A percentile compares a stretch with the other conserved stretches of the same genome.
Conservation (phyloP, 2,797 vertebrate genomes). For the Antennarius maculatus region DNA sequence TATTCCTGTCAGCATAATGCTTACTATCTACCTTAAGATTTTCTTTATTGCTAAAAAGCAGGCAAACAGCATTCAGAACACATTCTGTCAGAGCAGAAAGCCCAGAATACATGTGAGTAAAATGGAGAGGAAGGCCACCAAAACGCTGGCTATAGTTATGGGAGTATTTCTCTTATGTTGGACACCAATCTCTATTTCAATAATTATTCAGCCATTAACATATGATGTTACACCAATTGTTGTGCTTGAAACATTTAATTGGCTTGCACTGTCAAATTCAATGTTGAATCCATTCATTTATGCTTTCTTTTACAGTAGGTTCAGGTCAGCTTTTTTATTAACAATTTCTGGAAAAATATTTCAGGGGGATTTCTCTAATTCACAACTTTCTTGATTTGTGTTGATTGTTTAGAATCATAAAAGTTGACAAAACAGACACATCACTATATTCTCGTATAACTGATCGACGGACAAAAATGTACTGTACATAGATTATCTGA, state of each 20-base stretch:
- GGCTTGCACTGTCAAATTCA: constrained; percentile 38
- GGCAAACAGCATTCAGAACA: constrained; percentile 75
- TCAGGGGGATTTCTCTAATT: neutral
- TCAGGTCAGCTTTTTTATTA: constrained; percentile 23
- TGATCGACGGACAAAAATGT: no score
- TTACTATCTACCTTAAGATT: constrained; percentile 85
- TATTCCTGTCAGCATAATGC: constrained; percentile 83
- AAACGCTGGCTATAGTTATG: neutral
- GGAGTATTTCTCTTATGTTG: no score
- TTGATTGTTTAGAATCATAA: no score
- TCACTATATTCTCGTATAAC: no score
- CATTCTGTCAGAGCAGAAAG: neutral
- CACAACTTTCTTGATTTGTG: neutral
- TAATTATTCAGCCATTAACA: constrained; percentile 7
- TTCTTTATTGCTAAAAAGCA: constrained; percentile 82
- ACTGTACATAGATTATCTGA: neutral
- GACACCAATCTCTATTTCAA: constrained; percentile 35
- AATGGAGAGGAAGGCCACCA: neutral
- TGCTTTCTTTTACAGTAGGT: constrained; percentile 43
- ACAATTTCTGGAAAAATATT: constrained; percentile 21
- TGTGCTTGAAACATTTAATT: constrained; percentile 34
- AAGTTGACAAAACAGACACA: no score
- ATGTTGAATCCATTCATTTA: constrained; percentile 63
- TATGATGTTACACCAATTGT: neutral
- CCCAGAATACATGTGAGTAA: no score